These are phyloP conservation scores for Cosmorhoe ocellata DNA, from an alignment of 2,888 invertebrate genomes.

Conservation along the genomic window DNA sequence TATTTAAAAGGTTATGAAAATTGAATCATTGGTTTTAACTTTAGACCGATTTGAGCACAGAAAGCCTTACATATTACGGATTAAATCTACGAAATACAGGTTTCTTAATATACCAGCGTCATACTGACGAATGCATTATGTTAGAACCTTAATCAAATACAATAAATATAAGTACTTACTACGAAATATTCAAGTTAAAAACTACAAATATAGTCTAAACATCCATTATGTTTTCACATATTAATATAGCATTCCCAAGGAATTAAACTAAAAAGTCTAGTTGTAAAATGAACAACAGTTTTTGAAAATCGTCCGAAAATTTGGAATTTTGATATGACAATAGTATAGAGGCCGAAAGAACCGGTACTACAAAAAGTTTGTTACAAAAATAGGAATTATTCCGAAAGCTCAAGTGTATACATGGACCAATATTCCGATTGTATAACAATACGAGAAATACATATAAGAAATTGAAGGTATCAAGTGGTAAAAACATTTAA, in stretches of 20 bases:
- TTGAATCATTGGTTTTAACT: slow-evolving; percentile 38
- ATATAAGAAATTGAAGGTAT: slow-evolving; percentile 25
- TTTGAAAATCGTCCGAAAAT: slow-evolving; percentile 50
- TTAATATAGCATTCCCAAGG: slow-evolving; percentile 49
- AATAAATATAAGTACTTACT: slow-evolving; percentile 66
- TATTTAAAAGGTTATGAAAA: slow-evolving; percentile 36
- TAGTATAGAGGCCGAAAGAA: slow-evolving; percentile 51
- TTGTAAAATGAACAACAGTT: slow-evolving; percentile 46
- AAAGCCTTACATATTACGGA: slow-evolving; percentile 57
- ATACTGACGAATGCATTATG: slow-evolving; percentile 70
- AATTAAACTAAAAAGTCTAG: slow-evolving; percentile 52
- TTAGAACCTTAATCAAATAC: slow-evolving; percentile 69
- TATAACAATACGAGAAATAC: slow-evolving; percentile 40
- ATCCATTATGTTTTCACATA: slow-evolving; percentile 46
- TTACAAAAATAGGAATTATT: slow-evolving; percentile 77
- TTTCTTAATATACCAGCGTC: slow-evolving; percentile 73
- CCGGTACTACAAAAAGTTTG: slow-evolving; percentile 65
- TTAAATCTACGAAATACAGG: slow-evolving; percentile 53
- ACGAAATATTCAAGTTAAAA: slow-evolving; percentile 67
- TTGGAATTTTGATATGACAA: slow-evolving; percentile 71
- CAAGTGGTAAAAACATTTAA: slow-evolving; percentile 9
- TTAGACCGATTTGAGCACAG: slow-evolving; percentile 81
- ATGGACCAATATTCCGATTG: slow-evolving; percentile 65
- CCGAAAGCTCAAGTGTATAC: slow-evolving; percentile 76
- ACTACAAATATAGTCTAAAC: slow-evolving; percentile 56